Evolutionary conservation across 1,140 invertebrate genomes (phyloP), one percentile per base, ranked within the genome.

Genomic region (Lepidotrigona ventralis): DNA sequence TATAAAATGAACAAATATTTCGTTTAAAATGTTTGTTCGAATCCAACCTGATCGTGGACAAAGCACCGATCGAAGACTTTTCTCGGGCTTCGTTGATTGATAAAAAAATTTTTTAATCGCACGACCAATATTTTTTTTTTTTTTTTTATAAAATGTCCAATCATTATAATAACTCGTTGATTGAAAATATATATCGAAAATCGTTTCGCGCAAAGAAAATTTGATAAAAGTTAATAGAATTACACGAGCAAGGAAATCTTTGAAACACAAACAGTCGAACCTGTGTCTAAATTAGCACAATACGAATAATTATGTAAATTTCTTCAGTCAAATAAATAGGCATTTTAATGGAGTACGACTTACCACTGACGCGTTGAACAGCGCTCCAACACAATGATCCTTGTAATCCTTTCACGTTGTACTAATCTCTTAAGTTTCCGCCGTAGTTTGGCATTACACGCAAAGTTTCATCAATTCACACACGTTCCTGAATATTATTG

Each of bases 341-440:
- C 1, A 29, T 6, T 33, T 9, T 14, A 68, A 23, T 15, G 23
- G 4, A 9, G 26, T 26, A n/a, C 39, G 26, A 58, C 66, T 3
- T 71, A 83, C 81, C 81, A 21, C 15, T 60, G 46, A 70, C 1
- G 56, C n/a, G 66, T 21, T 17, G 64, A 60, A 71, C 74, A 39
- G 21, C 2, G 54, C n/a, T 14, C 17, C 11, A 11, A 12, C 15
- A 29, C 66, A 71, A 54, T 53, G 71, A 60, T 81, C 78, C 71
- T 69, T 74, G 71, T 84, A 84, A 84, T 84, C 83, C 83, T 84
- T 81, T 74, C 79, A 60, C 70, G 54, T 58, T 26, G 33, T 53
- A 68, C 39, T 81, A 60, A 81, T 63, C 77, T 81, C 39, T 19
- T 19, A 66, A 83, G 76, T 79, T 80, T 68, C 39, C 82, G 4